Evolutionary conservation across 2,113 vertebrate species (phyloP), one percentile per base, ranked within the genome.

Genomic region (Tragulus kanchil): DNA sequence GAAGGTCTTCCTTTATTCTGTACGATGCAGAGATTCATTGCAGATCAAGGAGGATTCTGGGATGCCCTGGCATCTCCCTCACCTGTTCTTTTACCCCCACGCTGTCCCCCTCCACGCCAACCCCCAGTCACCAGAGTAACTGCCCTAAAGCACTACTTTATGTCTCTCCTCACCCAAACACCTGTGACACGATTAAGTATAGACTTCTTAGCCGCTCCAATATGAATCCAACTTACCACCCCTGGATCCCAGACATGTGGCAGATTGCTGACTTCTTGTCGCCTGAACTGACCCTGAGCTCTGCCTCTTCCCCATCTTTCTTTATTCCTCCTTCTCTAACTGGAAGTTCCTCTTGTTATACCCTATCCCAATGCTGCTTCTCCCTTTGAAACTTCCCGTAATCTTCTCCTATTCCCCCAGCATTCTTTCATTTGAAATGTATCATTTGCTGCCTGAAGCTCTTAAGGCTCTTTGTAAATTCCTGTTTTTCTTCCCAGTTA

Each of bases 381-480:
- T 84, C 56, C 58, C 36, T 93, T 64, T 11, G 25, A 85, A 88
- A 50, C 19, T 48, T 93, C 45, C 90, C 48, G 13, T 64, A 78
- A 50, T 67, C 78, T 13, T 54, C 26, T 58, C 52, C n/a, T 64
- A 81, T 26, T 92, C 64, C 48, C 36, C 45, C 28, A 28, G 54
- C 42, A 82, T 59, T 95, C 59, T 13, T 3, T 62, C 64, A 25
- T 19, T 17, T 42, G 67, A 91, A 79, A 89, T 16, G 59, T 94
- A 79, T 50, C 48, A 84, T 62, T 69, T 82, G 73, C 28, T 97
- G 23, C 77, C 36, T 79, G 77, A 36, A 45, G 23, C 36, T 36
- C 36, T 85, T 64, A 82, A 23, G 12, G 14, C 58, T 89, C 88
- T 97, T 78, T 31, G n/a, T 42, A 73, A 96, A 85, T 67, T 45